Conservation (phyloP, 37 sponge, comb jelly and placozoan species). For the Beroe forskalii region DNA sequence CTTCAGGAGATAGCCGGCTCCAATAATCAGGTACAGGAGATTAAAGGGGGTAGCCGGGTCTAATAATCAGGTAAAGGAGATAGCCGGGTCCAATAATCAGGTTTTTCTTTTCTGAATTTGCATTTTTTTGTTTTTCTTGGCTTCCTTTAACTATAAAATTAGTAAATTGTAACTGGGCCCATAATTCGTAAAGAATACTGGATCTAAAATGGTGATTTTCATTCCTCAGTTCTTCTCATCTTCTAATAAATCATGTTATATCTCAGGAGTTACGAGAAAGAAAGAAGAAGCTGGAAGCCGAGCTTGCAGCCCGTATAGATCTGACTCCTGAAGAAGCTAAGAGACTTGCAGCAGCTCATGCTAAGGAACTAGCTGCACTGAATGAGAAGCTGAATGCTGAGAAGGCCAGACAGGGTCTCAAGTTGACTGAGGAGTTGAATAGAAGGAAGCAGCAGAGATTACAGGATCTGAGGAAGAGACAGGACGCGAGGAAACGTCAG, state of each 20-base stretch:
- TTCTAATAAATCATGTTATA: background rate
- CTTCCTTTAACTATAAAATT: too few relatives aligned
- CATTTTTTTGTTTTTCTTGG: too few relatives aligned
- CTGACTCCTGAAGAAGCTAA: constrained; percentile 20
- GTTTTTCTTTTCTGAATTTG: too few relatives aligned
- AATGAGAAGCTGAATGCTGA: background rate
- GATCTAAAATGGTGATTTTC: too few relatives aligned
- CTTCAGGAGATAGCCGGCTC: background rate
- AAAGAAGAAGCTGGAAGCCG: background rate
- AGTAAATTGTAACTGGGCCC: too few relatives aligned
- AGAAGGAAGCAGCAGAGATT: background rate
- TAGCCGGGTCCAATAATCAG: too few relatives aligned
- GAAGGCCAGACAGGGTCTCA: background rate
- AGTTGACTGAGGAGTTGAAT: background rate
- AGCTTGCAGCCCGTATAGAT: constrained; percentile 8
- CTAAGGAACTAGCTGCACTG: background rate
- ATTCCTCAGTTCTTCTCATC: too few relatives aligned
- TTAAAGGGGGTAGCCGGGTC: background rate
- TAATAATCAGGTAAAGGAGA: too few relatives aligned
- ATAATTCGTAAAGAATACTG: too few relatives aligned
- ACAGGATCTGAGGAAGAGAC: background rate
- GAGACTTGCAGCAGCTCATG: background rate
- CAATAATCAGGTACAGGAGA: constrained; percentile 26
- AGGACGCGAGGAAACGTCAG: constrained; percentile 7
- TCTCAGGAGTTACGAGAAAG: background rate